Conservation (phyloP, 1,140 invertebrate genomes). For the Caerostris extrusa region DNA sequence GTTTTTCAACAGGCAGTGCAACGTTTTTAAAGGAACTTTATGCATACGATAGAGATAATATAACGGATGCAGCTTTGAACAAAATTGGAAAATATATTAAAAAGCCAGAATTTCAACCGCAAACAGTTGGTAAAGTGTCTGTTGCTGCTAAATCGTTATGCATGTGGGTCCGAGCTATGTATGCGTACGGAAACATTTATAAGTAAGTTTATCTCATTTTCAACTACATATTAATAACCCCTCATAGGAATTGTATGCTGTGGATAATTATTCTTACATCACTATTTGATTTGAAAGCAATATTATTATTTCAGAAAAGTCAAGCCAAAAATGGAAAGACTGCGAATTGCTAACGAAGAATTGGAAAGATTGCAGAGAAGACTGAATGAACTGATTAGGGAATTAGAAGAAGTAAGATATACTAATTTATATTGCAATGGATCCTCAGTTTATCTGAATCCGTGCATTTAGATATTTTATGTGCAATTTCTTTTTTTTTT, state of each 20-base stretch:
- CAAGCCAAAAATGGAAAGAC: slow-evolving; percentile 62
- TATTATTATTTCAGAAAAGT: slow-evolving; percentile 53
- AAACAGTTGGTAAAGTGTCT: slow-evolving; percentile 91
- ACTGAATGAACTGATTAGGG: slow-evolving; percentile 10
- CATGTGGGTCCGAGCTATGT: slow-evolving; percentile 94
- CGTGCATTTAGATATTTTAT: not conserved
- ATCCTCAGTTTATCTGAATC: not conserved
- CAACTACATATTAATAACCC: not conserved
- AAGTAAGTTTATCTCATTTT: slow-evolving; percentile 80
- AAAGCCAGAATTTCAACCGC: slow-evolving; percentile 92
- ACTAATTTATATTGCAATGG: not conserved
- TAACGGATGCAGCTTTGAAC: slow-evolving; percentile 89
- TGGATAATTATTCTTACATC: not conserved
- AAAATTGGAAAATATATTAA: slow-evolving; percentile 89
- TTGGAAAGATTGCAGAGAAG: slow-evolving; percentile 53
- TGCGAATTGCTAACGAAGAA: slow-evolving; percentile 64
- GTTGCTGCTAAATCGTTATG: slow-evolving; percentile 91
- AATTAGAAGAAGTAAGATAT: slow-evolving; percentile 46
- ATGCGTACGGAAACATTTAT: slow-evolving; percentile 93
- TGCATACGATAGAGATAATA: slow-evolving; percentile 93
- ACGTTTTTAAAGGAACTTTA: slow-evolving; percentile 86
- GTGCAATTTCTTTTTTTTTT: not conserved
- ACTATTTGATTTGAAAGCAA: not conserved
- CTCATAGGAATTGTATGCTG: not conserved
- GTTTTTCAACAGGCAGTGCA: slow-evolving; percentile 80